Evolutionary conservation across 1,140 invertebrate species (phyloP).

Genomic region (Drosophila athabasca): DNA sequence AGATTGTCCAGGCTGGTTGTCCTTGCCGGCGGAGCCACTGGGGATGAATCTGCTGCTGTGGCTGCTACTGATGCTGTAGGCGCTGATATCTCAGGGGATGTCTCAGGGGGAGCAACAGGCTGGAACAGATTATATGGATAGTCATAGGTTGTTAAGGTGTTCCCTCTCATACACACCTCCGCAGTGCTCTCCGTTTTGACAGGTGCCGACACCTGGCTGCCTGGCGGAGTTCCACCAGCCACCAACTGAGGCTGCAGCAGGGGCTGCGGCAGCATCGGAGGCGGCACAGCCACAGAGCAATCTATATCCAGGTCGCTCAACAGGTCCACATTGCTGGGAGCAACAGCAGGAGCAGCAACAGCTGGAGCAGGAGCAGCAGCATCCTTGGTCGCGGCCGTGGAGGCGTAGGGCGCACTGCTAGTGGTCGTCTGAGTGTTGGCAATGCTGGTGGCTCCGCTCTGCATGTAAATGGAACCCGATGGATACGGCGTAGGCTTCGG

Average conservation of each 20-base stretch:
- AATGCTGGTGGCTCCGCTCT: slow-evolving; percentile 65
- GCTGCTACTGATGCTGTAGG: slow-evolving; percentile 1
- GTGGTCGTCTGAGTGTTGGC: slow-evolving; percentile 76
- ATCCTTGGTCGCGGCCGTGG: slow-evolving; percentile 38
- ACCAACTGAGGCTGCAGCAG: slow-evolving; percentile 66
- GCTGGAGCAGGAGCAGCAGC: background rate
- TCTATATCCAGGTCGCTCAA: slow-evolving; percentile 88
- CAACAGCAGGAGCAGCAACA: background rate
- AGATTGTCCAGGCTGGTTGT: slow-evolving; percentile 73
- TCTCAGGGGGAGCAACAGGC: background rate
- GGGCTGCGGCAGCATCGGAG: slow-evolving; percentile 59
- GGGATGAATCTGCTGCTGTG: slow-evolving; percentile 20
- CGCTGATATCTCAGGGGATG: slow-evolving; percentile 6
- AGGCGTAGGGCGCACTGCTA: slow-evolving; percentile 69
- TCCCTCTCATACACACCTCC: slow-evolving; percentile 1
- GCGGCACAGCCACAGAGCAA: slow-evolving; percentile 84
- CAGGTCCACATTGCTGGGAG: slow-evolving; percentile 88
- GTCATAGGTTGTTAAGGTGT: background rate
- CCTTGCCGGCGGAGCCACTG: slow-evolving; percentile 15
- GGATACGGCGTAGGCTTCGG: slow-evolving; percentile 17
- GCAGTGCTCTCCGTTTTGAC: background rate
- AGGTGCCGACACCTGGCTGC: slow-evolving; percentile 40
- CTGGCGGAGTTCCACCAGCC: slow-evolving; percentile 41
- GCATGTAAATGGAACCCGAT: slow-evolving; percentile 69
- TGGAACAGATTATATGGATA: background rate